Evolutionary conservation across 2,888 invertebrate genomes (phyloP).

Genomic region (Ectemnius lituratus): DNA sequence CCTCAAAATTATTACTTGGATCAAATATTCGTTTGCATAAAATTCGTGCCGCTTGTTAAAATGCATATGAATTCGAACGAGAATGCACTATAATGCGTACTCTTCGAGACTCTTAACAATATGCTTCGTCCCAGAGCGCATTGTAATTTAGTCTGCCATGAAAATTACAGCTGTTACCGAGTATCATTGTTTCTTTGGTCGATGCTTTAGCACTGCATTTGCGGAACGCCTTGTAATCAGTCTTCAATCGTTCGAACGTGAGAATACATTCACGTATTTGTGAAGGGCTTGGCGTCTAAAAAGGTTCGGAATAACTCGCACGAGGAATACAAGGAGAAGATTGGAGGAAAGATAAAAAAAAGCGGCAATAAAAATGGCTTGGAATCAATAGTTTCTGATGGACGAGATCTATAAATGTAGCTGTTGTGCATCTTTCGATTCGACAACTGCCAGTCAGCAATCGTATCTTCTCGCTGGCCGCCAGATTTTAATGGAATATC

Average conservation of each 20-base stretch:
- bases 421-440: slow-evolving; percentile 35
- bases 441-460: slow-evolving; percentile 38
- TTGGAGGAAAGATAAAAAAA: not conserved
- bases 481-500: slow-evolving; percentile 30
- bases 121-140: slow-evolving; percentile 6
- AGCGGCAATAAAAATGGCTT: slow-evolving; percentile 46
- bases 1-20: slow-evolving; percentile 40
- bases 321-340: slow-evolving; percentile 37
- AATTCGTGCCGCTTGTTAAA: slow-evolving; percentile 49
- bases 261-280: slow-evolving; percentile 13
- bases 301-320: slow-evolving; percentile 29
- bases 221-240: slow-evolving; percentile 12
- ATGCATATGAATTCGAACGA: slow-evolving; percentile 49
- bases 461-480: slow-evolving; percentile 18
- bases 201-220: slow-evolving; percentile 40
- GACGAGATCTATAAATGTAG: slow-evolving; percentile 35
- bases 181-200: slow-evolving; percentile 7
- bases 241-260: slow-evolving; percentile 14
- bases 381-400: slow-evolving; percentile 50
- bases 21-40: slow-evolving; percentile 51
- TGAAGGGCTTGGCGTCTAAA: not conserved
- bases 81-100: slow-evolving; percentile 34
- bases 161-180: slow-evolving; percentile 38
- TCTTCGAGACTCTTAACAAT: slow-evolving; percentile 28
- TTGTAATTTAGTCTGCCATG: slow-evolving; percentile 25